Evolutionary conservation across 2,797 vertebrate species (phyloP).

Genomic region (Urophycis tenuis): DNA sequence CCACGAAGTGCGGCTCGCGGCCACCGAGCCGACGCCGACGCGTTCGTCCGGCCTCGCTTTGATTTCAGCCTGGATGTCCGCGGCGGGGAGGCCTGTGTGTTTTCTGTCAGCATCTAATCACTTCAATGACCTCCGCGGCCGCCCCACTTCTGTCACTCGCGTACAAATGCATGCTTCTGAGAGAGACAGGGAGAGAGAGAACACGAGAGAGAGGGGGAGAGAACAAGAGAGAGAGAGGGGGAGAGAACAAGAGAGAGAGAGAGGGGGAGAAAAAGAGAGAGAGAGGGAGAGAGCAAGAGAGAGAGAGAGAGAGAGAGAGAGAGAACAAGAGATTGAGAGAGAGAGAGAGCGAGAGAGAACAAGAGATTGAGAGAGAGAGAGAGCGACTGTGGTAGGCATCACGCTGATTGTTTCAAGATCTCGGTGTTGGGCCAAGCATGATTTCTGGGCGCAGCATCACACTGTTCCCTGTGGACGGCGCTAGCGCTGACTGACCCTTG

Average conservation of each 20-base stretch:
- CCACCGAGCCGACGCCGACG: slow-evolving; percentile 31
- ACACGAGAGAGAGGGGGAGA: too few species aligned
- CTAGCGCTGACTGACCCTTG: background rate
- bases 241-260: background rate
- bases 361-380: background rate
- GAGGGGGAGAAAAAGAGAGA: background rate
- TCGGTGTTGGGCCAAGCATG: slow-evolving; percentile 4
- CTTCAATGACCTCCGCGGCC: slow-evolving; percentile 8
- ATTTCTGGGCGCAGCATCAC: background rate
- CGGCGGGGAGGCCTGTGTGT: slow-evolving; percentile 27
- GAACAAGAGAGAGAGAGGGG: background rate
- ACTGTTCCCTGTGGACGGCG: background rate
- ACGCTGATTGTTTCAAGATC: slow-evolving; percentile 14
- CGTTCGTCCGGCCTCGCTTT: slow-evolving; percentile 17
- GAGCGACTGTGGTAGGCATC: background rate
- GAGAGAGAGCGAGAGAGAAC: background rate
- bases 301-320: background rate
- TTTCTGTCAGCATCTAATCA: slow-evolving; percentile 39
- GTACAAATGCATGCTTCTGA: background rate
- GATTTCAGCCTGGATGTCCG: slow-evolving; percentile 4
- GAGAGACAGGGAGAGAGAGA: background rate
- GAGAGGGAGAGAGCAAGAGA: background rate
- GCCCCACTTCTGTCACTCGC: background rate
- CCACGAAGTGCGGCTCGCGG: slow-evolving; percentile 28
- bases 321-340: background rate